These are phyloP conservation scores for Hedya salicella DNA, from an alignment of 2,888 invertebrate genomes.

Conservation along the genomic window DNA sequence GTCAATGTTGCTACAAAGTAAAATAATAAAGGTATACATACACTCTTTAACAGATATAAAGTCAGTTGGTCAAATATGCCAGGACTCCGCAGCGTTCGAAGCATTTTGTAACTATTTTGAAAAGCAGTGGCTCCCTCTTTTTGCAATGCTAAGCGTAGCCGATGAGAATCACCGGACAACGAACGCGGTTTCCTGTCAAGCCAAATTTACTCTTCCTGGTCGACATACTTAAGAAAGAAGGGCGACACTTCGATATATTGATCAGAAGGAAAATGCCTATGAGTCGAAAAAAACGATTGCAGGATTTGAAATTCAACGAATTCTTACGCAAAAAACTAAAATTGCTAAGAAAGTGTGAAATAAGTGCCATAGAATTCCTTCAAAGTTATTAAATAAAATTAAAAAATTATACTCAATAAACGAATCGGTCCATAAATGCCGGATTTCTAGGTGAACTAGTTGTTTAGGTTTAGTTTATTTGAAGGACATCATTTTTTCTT, in stretches of 20 bases:
- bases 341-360: neutral
- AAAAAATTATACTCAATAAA: too few species aligned
- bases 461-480: too few species aligned
- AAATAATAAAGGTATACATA: too few species aligned
- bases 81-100: neutral
- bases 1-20: too few species aligned
- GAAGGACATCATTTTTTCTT: too few species aligned
- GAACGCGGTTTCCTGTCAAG: neutral
- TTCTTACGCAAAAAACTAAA: too few species aligned
- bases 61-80: neutral
- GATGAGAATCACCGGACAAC: too few species aligned
- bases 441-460: too few species aligned
- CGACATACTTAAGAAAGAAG: neutral
- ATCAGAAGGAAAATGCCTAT: neutral
- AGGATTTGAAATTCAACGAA: too few species aligned
- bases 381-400: neutral
- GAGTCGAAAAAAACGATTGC: neutral
- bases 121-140: neutral
- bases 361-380: neutral
- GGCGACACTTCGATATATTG: too few species aligned
- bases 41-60: too few species aligned
- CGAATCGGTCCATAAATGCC: too few species aligned
- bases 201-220: neutral
- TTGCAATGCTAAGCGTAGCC: slow-evolving; percentile 4
- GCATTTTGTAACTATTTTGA: neutral